Percentiles rank a stretch among this genome's conserved stretches.
These are phyloP conservation scores for Phoenicopterus ruber DNA, from an alignment of 2,113 vertebrate genomes.

Conservation along the genomic window DNA sequence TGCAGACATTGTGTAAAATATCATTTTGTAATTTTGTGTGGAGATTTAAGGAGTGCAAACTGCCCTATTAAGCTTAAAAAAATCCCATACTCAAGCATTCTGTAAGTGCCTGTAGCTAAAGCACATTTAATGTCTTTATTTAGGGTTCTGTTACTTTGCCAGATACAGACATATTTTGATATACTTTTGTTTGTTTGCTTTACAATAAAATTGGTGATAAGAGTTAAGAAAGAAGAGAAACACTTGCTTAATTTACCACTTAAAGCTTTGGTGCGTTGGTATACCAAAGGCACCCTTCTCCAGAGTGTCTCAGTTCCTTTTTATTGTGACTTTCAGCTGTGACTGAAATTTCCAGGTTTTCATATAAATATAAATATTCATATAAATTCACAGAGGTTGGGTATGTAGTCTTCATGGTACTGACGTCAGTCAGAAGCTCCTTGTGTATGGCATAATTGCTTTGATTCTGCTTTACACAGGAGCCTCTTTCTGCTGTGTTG, in stretches of 20 bases:
- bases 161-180: neutral
- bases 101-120: neutral
- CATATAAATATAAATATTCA: too few species aligned
- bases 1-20: neutral
- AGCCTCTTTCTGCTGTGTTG: neutral
- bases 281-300: neutral
- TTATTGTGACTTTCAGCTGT: neutral
- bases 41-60: neutral
- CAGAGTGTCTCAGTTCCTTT: neutral
- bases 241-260: neutral
- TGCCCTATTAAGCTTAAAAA: neutral
- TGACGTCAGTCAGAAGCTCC: neutral
- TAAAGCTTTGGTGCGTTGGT: neutral
- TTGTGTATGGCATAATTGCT: neutral
- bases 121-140: neutral
- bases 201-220: neutral
- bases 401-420: neutral
- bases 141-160: neutral
- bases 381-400: neutral
- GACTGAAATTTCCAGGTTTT: neutral
- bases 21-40: neutral
- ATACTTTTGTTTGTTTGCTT: too few species aligned
- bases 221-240: neutral
- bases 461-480: neutral
- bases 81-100: neutral